phyloP scores from a whole-genome alignment of 1,140 invertebrate genomes.

The Aphidius gifuensis region DNA sequence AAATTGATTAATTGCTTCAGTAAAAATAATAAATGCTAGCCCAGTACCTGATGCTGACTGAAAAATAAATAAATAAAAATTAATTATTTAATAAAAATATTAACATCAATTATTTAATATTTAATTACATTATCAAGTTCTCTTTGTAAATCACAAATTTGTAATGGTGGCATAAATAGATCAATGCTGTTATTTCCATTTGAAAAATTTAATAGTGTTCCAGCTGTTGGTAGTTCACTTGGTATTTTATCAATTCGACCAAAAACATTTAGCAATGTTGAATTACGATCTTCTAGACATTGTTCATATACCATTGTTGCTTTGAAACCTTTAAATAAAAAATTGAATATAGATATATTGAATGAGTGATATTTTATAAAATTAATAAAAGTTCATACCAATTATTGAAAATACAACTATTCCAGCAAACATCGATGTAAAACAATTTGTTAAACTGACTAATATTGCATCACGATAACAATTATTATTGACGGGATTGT shows the following conservation, averaged over 20 bases:
- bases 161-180: slow-evolving; percentile 63
- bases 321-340: slow-evolving; percentile 70
- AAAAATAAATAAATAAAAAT: slow-evolving; percentile 36
- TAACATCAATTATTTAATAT: background rate
- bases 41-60: slow-evolving; percentile 91
- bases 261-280: slow-evolving; percentile 58
- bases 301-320: slow-evolving; percentile 79
- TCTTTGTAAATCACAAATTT: slow-evolving; percentile 78
- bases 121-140: slow-evolving; percentile 83
- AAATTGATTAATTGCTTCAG: slow-evolving; percentile 94
- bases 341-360: background rate
- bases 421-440: slow-evolving; percentile 96
- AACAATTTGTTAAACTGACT: slow-evolving; percentile 91
- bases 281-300: slow-evolving; percentile 66
- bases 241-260: slow-evolving; percentile 54
- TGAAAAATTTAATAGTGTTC: slow-evolving; percentile 57
- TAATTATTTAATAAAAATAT: background rate
- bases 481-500: slow-evolving; percentile 95
- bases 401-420: slow-evolving; percentile 97
- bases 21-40: slow-evolving; percentile 93
- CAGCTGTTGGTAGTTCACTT: slow-evolving; percentile 54
- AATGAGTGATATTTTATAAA: background rate
- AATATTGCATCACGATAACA: slow-evolving; percentile 91
- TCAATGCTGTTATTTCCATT: slow-evolving; percentile 60
- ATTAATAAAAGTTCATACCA: slow-evolving; percentile 56